phyloP scores from a whole-genome alignment of 2,888 invertebrate species.

The Gymnosoma rotundatum region DNA sequence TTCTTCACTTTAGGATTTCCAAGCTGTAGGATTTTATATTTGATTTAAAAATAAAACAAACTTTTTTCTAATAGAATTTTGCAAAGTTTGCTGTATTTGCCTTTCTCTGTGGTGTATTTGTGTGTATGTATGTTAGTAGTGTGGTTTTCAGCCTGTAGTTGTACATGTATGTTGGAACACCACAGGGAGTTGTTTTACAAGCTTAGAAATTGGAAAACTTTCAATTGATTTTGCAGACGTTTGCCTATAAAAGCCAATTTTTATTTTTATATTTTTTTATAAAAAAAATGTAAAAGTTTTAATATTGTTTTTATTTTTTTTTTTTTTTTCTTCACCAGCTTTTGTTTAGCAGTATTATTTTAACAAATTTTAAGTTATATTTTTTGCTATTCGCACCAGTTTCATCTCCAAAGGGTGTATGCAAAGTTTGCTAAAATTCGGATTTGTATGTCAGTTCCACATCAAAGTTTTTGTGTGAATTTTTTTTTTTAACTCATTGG shows the following conservation, averaged over 20 bases:
- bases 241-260: conserved; percentile 72
- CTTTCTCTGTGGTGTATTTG: conserved; percentile 9
- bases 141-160: neutral
- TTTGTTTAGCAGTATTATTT: conserved; percentile 54
- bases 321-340: conserved; percentile 1
- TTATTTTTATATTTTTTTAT: conserved; percentile 6
- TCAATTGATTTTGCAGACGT: conserved; percentile 78
- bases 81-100: conserved; percentile 27
- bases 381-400: conserved; percentile 36
- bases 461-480: conserved; percentile 75
- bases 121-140: neutral
- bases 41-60: conserved; percentile 59
- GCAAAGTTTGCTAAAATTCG: conserved; percentile 74
- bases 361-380: conserved; percentile 60
- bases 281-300: conserved; percentile 27
- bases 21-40: conserved; percentile 59
- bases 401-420: conserved; percentile 40
- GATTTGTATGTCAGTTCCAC: conserved; percentile 79
- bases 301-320: conserved; percentile 48
- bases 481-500: conserved; percentile 59
- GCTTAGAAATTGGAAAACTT: conserved; percentile 76
- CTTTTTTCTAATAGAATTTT: conserved; percentile 53
- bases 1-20: conserved; percentile 3
- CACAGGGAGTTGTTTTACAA: conserved; percentile 78
- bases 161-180: conserved; percentile 73